Evolutionary conservation across 2,113 vertebrate species (phyloP), one percentile per base, ranked within the genome.

Genomic region (Martes martes): DNA sequence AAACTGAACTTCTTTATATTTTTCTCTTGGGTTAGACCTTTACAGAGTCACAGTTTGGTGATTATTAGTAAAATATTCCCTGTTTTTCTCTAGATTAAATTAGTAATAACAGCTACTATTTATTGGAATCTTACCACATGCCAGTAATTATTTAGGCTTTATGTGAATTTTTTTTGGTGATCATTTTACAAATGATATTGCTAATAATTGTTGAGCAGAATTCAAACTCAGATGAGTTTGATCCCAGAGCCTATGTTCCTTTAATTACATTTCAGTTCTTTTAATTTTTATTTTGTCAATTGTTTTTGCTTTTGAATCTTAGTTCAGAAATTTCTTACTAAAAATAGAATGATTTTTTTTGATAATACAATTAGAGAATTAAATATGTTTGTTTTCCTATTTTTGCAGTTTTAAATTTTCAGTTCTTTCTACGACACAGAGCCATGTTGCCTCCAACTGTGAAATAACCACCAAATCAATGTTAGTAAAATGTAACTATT

Each of bases 331-430:
- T 85, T 45, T 42, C 42, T 91, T 79, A 91, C 84, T 80, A 89
- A 57, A 91, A 83, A 73, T 52, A 57, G 7, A 31, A 89, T 94
- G 45, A 33, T 83, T 76, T 52, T 10, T 10, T 50, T 76, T 87
- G 61, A 1, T 93, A 93, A 88, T 73, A 13, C 74, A 91, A 83
- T 92, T 63, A 67, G 28, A 94, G 45, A 94, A 83, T 91, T 93
- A 91, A 96, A 92, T 97, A 74, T 91, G 23, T 50, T 96, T 95
- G 24, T 24, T 87, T 96, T 95, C 57, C 47, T 95, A 57, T 81
- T 36, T 95, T 93, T 89, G 1, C 26, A 95, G 61, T 93, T 97
- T 94, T 55, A 93, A 74, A 94, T 93, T 97, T 98, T 61, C 81
- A 91, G n/a, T 80, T 96, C 13, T 91, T 50, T 71, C 33, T 63